A percentile compares a stretch with the other conserved stretches of the same genome.
These are phyloP conservation scores for Nephila pilipes DNA, from an alignment of 1,140 invertebrate species.

Conservation along the genomic window DNA sequence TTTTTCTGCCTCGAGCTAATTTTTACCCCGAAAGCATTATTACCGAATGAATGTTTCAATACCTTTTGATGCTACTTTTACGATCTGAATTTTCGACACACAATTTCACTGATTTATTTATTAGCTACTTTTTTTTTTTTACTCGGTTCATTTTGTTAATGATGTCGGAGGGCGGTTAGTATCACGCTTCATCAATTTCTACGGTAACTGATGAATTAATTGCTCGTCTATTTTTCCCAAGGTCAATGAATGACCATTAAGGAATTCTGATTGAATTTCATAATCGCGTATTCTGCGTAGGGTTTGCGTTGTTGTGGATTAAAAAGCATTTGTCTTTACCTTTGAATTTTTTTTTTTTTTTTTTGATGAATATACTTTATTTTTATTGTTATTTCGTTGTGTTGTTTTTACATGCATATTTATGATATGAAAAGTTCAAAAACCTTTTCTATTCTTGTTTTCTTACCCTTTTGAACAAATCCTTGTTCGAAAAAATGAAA, in stretches of 20 bases:
- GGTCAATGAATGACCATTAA: slow-evolving; percentile 31
- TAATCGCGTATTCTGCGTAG: slow-evolving; percentile 7
- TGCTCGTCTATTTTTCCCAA: slow-evolving; percentile 37
- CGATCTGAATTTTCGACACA: slow-evolving; percentile 53
- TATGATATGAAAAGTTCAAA: no score
- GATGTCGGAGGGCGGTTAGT: slow-evolving; percentile 19
- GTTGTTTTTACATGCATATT: no score
- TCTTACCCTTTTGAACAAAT: no score
- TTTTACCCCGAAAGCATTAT: not conserved
- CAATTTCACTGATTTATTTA: slow-evolving; percentile 46
- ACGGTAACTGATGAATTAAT: slow-evolving; percentile 65
- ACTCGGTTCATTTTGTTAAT: slow-evolving; percentile 36
- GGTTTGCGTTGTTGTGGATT: not conserved
- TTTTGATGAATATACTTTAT: no score
- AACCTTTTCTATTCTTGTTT: no score
- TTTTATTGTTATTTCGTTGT: no score
- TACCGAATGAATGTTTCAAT: slow-evolving; percentile 43
- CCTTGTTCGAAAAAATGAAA: no score
- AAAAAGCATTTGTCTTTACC: not conserved
- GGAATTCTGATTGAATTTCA: slow-evolving; percentile 55
- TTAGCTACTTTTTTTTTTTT: not conserved
- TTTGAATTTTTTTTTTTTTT: not conserved
- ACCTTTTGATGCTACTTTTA: slow-evolving; percentile 43
- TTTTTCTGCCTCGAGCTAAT: not conserved
- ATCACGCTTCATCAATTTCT: slow-evolving; percentile 62